A percentile compares a stretch with the other conserved stretches of the same genome.
Evolutionary conservation across 2,113 vertebrate species (phyloP).

Genomic region (Lepisosteus osseus): DNA sequence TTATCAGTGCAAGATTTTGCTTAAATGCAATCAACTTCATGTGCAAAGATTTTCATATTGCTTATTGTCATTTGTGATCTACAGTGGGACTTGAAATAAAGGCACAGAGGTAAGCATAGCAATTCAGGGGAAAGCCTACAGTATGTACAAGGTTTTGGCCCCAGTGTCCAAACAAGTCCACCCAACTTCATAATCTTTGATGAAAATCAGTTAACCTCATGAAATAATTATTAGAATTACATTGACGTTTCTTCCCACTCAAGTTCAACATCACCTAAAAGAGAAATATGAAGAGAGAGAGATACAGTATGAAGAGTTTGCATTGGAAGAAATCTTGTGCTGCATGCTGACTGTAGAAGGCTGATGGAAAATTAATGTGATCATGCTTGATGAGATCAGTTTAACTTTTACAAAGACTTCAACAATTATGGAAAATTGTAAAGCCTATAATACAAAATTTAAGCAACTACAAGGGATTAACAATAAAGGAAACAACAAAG

Average conservation of each 20-base stretch:
- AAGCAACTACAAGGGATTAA: neutral
- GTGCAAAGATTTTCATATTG: constrained; percentile 23
- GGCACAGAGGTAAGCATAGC: constrained; percentile 47
- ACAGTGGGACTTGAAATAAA: constrained; percentile 34
- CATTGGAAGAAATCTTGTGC: too few relatives aligned
- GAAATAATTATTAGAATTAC: constrained; percentile 57
- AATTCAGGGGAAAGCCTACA: neutral
- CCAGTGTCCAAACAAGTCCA: neutral
- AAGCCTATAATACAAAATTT: neutral
- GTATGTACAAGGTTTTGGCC: constrained; percentile 21
- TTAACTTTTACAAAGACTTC: neutral
- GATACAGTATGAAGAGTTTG: constrained; percentile 2
- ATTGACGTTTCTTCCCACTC: constrained; percentile 99
- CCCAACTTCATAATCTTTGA: neutral
- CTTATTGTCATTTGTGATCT: constrained; percentile 5
- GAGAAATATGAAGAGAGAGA: constrained; percentile 23
- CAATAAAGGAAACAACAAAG: too few relatives aligned
- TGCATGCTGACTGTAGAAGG: neutral
- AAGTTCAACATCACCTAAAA: constrained; percentile 90
- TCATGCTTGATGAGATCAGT: neutral
- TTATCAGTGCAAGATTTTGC: constrained; percentile 29
- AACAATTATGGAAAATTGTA: neutral
- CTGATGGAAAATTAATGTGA: neutral
- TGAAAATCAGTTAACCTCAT: neutral
- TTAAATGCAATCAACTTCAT: constrained; percentile 12